Evolutionary conservation across 2,113 vertebrate genomes (phyloP).

Genomic region (Cavia porcellus): DNA sequence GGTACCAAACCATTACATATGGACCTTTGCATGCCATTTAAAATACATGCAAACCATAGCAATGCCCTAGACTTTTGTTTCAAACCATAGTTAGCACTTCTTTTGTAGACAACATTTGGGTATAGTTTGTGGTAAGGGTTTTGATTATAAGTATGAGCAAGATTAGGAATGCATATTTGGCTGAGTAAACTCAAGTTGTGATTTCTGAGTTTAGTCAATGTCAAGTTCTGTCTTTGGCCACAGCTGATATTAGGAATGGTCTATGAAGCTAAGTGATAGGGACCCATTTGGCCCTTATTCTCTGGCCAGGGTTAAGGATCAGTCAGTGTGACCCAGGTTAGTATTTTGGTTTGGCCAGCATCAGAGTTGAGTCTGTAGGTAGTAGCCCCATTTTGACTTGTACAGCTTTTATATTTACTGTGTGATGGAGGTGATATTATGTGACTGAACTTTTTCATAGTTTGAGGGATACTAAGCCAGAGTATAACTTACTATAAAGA

Average conservation of each 20-base stretch:
- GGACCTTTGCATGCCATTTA: background rate
- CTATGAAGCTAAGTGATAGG: background rate
- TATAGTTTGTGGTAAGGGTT: background rate
- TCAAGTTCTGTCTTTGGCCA: conserved; percentile 6
- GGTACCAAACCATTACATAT: background rate
- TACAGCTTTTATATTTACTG: conserved; percentile 25
- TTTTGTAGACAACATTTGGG: background rate
- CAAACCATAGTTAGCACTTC: background rate
- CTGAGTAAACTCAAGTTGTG: background rate
- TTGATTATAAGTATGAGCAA: background rate
- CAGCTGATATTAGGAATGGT: background rate
- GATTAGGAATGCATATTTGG: background rate
- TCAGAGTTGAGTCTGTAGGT: conserved; percentile 21
- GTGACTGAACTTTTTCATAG: background rate
- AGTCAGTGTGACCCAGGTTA: background rate
- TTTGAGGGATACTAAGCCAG: background rate
- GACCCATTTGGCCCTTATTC: conserved; percentile 2
- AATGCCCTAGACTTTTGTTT: background rate
- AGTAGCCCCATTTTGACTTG: conserved; percentile 3
- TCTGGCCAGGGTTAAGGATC: background rate
- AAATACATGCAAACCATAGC: background rate
- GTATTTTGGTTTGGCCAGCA: conserved; percentile 14
- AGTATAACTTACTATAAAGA: conserved; percentile 19
- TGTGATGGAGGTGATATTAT: background rate
- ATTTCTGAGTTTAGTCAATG: conserved; percentile 26